phyloP scores from a whole-genome alignment of 2,797 vertebrate species.

The Pseudochirops cupreus region DNA sequence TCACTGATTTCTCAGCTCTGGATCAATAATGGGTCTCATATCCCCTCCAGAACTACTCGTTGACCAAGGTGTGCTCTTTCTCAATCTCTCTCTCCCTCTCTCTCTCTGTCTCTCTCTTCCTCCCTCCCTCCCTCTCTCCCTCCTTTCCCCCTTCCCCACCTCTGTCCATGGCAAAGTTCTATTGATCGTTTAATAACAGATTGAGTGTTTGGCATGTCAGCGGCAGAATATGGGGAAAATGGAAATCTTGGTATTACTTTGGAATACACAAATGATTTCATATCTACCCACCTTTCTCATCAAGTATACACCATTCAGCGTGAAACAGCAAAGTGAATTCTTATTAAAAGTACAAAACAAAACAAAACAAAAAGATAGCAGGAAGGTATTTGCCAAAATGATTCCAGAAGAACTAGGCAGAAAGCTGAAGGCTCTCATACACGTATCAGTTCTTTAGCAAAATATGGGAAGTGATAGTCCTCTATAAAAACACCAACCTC shows the following conservation, averaged over 20 bases:
- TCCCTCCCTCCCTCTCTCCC: neutral
- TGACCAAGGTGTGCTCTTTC: constrained; percentile 70
- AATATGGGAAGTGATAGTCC: neutral
- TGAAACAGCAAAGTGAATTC: constrained; percentile 38
- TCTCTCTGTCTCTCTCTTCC: neutral
- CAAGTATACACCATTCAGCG: constrained; percentile 12
- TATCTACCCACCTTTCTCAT: neutral
- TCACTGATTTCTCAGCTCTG: constrained; percentile 79
- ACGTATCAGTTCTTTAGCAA: neutral
- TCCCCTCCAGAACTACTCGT: constrained; percentile 64
- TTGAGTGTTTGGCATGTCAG: constrained; percentile 64
- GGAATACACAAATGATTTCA: constrained; percentile 50
- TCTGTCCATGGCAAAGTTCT: constrained; percentile 36
- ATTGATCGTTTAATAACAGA: constrained; percentile 65
- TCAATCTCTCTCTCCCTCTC: neutral
- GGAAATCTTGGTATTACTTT: constrained; percentile 31
- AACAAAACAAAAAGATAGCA: constrained; percentile 32
- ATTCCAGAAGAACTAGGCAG: neutral
- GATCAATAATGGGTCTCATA: constrained; percentile 80
- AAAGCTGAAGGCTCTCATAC: neutral
- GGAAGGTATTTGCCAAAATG: neutral
- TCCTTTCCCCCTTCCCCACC: neutral
- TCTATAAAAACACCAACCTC: neutral
- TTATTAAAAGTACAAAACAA: neutral
- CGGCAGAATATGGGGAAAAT: constrained; percentile 41